Conservation (phyloP, 2,113 vertebrate genomes). For the Vidua macroura region DNA sequence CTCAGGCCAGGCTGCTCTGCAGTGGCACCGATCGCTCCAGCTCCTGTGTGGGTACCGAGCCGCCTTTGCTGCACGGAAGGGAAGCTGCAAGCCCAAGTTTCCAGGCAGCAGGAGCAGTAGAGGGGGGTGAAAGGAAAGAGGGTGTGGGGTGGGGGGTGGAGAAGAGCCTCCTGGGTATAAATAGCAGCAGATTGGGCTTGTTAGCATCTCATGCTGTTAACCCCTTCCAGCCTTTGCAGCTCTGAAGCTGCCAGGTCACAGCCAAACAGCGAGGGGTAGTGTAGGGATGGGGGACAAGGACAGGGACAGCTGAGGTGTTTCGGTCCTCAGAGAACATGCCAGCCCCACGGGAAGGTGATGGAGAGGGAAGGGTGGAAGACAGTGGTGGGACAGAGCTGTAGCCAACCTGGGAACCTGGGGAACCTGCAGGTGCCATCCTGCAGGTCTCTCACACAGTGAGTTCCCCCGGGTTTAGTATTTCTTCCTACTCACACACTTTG, state of each 20-base stretch:
- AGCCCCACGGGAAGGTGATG: neutral
- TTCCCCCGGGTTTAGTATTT: neutral
- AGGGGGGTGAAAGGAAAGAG: neutral
- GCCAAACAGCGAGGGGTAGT: rapidly evolving
- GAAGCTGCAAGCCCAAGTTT: conserved; percentile 10
- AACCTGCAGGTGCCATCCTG: neutral
- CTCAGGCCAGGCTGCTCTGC: neutral
- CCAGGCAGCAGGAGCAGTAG: conserved; percentile 16
- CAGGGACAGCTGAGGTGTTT: neutral
- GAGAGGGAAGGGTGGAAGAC: neutral
- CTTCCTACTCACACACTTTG: neutral
- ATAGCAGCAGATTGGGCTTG: conserved; percentile 23
- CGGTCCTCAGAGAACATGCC: rapidly evolving
- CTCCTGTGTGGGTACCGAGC: conserved; percentile 6
- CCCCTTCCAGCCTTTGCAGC: neutral
- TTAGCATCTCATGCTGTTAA: conserved; percentile 4
- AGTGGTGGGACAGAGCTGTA: rapidly evolving
- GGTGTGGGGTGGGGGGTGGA: neutral
- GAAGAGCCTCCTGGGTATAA: conserved; percentile 57
- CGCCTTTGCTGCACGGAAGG: neutral
- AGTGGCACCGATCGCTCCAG: neutral
- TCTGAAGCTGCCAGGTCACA: neutral
- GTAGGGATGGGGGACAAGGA: neutral
- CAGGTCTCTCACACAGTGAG: neutral
- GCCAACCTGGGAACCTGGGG: neutral